Evolutionary conservation across 2,113 vertebrate species (phyloP).

Genomic region (Argyrosomus japonicus): DNA sequence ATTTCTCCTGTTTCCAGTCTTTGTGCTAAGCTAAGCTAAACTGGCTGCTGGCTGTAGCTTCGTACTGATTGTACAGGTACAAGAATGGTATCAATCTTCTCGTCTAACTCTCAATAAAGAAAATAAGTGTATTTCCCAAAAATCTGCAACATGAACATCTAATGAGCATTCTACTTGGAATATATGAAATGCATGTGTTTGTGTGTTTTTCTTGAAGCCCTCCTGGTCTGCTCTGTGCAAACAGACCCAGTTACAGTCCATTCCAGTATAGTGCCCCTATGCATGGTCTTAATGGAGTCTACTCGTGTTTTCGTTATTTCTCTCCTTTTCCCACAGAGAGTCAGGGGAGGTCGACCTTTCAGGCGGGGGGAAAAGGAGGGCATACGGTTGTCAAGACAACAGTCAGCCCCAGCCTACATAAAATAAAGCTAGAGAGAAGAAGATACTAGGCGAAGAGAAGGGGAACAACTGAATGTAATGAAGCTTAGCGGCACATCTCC

Average conservation of each 20-base stretch:
- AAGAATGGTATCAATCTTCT: background rate
- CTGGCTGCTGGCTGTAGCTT: background rate
- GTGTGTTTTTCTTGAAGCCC: background rate
- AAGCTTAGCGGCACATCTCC: slow-evolving; percentile 55
- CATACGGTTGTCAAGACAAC: slow-evolving; percentile 78
- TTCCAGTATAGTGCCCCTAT: background rate
- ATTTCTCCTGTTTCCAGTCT: background rate
- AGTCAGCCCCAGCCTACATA: slow-evolving; percentile 22
- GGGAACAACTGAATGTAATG: slow-evolving; percentile 54
- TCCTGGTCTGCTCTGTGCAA: background rate
- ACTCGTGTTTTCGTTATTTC: slow-evolving; percentile 1
- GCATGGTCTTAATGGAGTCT: slow-evolving; percentile 19
- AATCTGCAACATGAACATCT: background rate
- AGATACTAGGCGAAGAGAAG: slow-evolving; percentile 10
- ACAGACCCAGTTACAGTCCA: background rate
- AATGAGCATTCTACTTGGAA: background rate
- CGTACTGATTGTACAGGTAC: too few species aligned
- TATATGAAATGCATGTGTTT: background rate
- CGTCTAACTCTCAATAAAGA: background rate
- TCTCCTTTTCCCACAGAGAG: slow-evolving; percentile 18
- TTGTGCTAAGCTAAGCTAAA: background rate
- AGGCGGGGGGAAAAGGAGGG: slow-evolving; percentile 35
- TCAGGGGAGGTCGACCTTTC: slow-evolving; percentile 54
- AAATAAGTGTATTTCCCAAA: background rate
- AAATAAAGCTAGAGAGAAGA: slow-evolving; percentile 28